Percentiles rank a stretch among this genome's conserved stretches.
phyloP scores from a whole-genome alignment of 2,797 vertebrate species.

The Arrhamphus sclerolepis region DNA sequence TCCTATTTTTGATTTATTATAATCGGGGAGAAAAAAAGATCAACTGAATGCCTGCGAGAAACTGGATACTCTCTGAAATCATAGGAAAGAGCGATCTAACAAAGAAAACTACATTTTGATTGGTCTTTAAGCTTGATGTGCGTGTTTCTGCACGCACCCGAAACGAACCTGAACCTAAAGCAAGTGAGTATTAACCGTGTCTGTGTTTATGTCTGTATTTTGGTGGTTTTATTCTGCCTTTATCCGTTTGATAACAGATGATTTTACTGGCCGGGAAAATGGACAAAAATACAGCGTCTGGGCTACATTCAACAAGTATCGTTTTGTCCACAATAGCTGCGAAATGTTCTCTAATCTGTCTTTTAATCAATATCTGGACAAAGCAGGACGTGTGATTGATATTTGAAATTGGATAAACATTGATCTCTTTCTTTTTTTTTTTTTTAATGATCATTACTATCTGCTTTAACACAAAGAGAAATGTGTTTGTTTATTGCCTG shows the following conservation, averaged over 20 bases:
- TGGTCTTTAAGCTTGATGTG: conserved; percentile 72
- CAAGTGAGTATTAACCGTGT: conserved; percentile 82
- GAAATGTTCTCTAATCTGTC: conserved; percentile 8
- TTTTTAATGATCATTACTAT: not conserved
- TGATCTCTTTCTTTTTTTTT: conserved; percentile 7
- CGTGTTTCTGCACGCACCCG: conserved; percentile 69
- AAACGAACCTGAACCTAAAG: conserved; percentile 75
- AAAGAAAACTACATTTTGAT: conserved; percentile 73
- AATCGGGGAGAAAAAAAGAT: conserved; percentile 20
- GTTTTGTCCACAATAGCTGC: conserved; percentile 51
- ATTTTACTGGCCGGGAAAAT: conserved; percentile 20
- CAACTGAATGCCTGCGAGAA: conserved; percentile 68
- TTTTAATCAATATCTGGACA: conserved; percentile 32
- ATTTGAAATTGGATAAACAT: conserved; percentile 8
- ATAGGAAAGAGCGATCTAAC: conserved; percentile 57
- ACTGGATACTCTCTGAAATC: conserved; percentile 73
- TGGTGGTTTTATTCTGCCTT: conserved; percentile 56
- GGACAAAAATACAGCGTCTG: conserved; percentile 19
- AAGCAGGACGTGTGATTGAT: conserved; percentile 10
- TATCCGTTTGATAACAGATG: conserved; percentile 28
- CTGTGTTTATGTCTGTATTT: conserved; percentile 66
- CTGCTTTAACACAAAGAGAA: not conserved
- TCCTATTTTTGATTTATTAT: conserved; percentile 48
- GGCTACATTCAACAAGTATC: conserved; percentile 82
- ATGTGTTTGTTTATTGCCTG: conserved; percentile 18